Evolutionary conservation across 2,888 invertebrate genomes (phyloP), one percentile per base, ranked within the genome.

Genomic region (Eubasilissa splendida): DNA sequence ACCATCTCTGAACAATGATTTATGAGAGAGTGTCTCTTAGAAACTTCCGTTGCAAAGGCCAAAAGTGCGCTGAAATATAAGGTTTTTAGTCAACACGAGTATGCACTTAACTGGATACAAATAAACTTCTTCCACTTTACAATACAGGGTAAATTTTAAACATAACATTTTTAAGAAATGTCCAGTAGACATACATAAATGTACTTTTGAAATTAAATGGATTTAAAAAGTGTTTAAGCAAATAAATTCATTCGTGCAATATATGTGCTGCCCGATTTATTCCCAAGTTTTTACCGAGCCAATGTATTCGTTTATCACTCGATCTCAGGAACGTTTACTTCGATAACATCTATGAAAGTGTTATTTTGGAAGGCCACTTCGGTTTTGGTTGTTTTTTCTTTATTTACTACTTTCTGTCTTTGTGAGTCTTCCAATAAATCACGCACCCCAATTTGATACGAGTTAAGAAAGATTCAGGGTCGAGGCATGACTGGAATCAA

Each of bases 391-490:
- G 60, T 42, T 73, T 78, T 63, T 66, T 56, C n/a, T 80, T 77
- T 80, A 80, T 80, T 80, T 80, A 80, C 76, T 80, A 66, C 73
- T 60, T 56, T 74, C 65, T 70, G 74, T 75, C 79, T 77, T 79
- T 80, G 77, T 74, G 73, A 50, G 79, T 66, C 82, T 71, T 79
- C 66, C 79, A 73, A 84, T 84, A 84, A 84, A 84, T 84, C 84
- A 84, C 84, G 80, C 76, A 80, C 71, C 71, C 84, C 84, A 83
- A 84, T 84, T 84, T 81, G 84, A 84, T 82, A 83, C 84, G 80
- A 84, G 84, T 82, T 82, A 84, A 82, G 82, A 82, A 83, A 84
- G 84, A 84, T 84, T 84, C 84, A 81, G 83, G 83, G 83, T 82
- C 65, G 82, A 68, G 9, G 68, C 83, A 81, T 83, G 83, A 63